phyloP scores from a whole-genome alignment of 2,888 invertebrate genomes.

The Aphidoletes aphidimyza region DNA sequence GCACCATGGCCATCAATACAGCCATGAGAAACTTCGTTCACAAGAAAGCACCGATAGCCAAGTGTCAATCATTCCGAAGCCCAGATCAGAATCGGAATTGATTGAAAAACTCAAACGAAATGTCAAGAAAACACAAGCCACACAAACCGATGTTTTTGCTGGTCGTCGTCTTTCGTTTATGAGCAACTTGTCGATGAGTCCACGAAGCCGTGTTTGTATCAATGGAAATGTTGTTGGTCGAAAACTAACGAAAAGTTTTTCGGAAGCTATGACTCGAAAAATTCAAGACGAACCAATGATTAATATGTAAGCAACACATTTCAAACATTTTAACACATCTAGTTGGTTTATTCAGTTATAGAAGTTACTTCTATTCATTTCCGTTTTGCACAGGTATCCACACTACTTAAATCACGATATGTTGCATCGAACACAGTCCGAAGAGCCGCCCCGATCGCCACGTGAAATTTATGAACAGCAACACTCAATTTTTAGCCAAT shows the following conservation, averaged over 20 bases:
- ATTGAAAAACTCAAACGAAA: constrained; percentile 81
- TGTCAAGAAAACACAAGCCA: constrained; percentile 87
- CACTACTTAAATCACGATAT: constrained; percentile 72
- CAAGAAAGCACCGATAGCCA: constrained; percentile 57
- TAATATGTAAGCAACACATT: background rate
- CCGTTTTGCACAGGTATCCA: background rate
- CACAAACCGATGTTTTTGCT: constrained; percentile 84
- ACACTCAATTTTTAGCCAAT: constrained; percentile 61
- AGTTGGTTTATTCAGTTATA: background rate
- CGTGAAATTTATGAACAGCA: constrained; percentile 60
- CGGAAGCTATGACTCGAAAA: constrained; percentile 75
- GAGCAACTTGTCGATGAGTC: constrained; percentile 78
- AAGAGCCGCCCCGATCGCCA: constrained; percentile 80
- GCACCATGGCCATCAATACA: constrained; percentile 57
- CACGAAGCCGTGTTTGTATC: constrained; percentile 76
- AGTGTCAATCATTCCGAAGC: constrained; percentile 58
- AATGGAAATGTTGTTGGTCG: constrained; percentile 81
- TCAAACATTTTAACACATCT: background rate
- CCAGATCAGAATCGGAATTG: constrained; percentile 60
- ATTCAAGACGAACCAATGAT: background rate
- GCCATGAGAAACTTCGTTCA: constrained; percentile 58
- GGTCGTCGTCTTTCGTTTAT: constrained; percentile 79
- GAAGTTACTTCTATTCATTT: background rate
- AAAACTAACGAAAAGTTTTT: constrained; percentile 84
- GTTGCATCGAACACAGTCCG: constrained; percentile 84